Percentiles rank a stretch among this genome's conserved stretches.
These are phyloP conservation scores for Lottia gigantea DNA, from an alignment of 2,888 invertebrate species.

Conservation along the genomic window DNA sequence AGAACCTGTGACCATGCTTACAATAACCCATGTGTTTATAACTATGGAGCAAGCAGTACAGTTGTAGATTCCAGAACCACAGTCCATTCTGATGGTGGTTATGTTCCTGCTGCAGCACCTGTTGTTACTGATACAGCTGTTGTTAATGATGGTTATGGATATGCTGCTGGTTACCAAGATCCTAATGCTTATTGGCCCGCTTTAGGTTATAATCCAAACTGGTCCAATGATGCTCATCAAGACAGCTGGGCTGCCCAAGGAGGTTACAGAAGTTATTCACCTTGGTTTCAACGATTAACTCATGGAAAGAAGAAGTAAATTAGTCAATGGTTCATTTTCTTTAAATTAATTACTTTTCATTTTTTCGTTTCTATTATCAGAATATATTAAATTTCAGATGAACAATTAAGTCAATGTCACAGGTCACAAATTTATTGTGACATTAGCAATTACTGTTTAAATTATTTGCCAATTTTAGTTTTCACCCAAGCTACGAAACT, in stretches of 20 bases:
- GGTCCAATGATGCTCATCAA: neutral
- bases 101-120: neutral
- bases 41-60: neutral
- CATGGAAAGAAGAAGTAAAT: constrained; percentile 6
- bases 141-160: neutral
- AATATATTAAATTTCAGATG: too few relatives aligned
- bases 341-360: neutral
- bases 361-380: neutral
- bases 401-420: too few relatives aligned
- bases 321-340: neutral
- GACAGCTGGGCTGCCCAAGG: constrained; percentile 1
- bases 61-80: neutral
- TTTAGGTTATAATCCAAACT: neutral
- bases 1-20: constrained; percentile 33
- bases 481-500: too few relatives aligned
- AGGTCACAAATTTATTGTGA: too few relatives aligned
- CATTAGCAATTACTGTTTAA: too few relatives aligned
- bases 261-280: neutral
- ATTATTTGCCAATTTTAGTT: too few relatives aligned
- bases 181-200: neutral
- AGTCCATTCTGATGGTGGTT: neutral
- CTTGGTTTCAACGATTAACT: constrained; percentile 4
- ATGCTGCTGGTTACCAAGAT: neutral
- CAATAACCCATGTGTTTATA: constrained; percentile 27
- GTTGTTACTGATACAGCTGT: neutral